phyloP scores from a whole-genome alignment of 2,888 invertebrate species.

The Ochropacha duplaris region DNA sequence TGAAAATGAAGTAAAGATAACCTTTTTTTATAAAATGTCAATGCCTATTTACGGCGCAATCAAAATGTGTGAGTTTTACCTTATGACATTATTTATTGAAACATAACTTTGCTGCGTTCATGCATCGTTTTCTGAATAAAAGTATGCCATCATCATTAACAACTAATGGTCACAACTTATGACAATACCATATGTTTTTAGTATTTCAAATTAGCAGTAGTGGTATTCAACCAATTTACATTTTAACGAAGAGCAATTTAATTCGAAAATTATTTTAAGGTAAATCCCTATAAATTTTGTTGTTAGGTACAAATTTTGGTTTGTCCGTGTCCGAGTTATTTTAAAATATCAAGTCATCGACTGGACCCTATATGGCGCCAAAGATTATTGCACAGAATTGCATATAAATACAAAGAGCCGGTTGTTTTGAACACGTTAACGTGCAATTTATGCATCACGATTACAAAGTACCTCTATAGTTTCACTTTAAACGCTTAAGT shows the following conservation, averaged over 20 bases:
- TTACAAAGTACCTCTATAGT: not conserved
- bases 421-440: conserved; percentile 4
- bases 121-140: not conserved
- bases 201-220: conserved; percentile 5
- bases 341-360: conserved; percentile 3
- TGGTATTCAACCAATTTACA: conserved; percentile 2
- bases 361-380: conserved; percentile 1
- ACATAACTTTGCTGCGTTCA: not conserved
- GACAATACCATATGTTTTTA: not conserved
- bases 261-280: conserved; percentile 1
- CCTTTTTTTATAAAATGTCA: no score
- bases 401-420: not conserved
- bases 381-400: not conserved
- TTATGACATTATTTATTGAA: not conserved
- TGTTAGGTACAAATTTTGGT: not conserved
- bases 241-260: not conserved
- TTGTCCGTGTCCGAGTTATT: not conserved
- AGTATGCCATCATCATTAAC: conserved; percentile 1
- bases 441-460: not conserved
- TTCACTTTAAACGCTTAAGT: not conserved
- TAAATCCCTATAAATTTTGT: not conserved
- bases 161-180: conserved; percentile 5
- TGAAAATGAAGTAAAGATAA: no score
- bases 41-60: no score
- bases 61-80: not conserved